Evolutionary conservation across 2,113 vertebrate genomes (phyloP).

Genomic region (Pseudolaguvia tuberculata): DNA sequence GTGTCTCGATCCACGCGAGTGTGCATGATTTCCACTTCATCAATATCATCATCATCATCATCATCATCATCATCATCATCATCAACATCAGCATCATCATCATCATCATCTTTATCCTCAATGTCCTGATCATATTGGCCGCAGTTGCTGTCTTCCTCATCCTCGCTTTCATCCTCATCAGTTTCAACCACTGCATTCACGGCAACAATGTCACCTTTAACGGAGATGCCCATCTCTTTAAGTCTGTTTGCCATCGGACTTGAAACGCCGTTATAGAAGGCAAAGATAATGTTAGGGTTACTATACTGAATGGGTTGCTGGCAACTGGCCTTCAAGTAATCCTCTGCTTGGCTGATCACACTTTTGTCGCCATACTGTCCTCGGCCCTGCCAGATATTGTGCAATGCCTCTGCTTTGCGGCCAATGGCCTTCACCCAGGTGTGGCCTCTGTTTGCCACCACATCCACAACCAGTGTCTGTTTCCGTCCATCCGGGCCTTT

Average conservation of each 20-base stretch:
- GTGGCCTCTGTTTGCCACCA: constrained; percentile 84
- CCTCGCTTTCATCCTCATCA: constrained; percentile 47
- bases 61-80: constrained; percentile 24
- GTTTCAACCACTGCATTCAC: constrained; percentile 68
- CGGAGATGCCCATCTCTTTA: constrained; percentile 82
- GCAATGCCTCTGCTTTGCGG: constrained; percentile 90
- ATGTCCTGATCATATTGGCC: constrained; percentile 50
- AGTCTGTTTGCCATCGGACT: constrained; percentile 84
- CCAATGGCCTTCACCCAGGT: constrained; percentile 96
- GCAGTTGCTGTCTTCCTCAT: constrained; percentile 48
- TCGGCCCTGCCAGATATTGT: constrained; percentile 94
- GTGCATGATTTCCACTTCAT: constrained; percentile 62
- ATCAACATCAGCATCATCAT: constrained; percentile 8
- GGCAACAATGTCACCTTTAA: constrained; percentile 87
- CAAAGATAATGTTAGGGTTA: constrained; percentile 86
- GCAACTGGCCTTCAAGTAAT: constrained; percentile 82
- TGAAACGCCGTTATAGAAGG: constrained; percentile 92
- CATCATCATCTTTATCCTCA: constrained; percentile 3
- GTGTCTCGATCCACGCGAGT: constrained; percentile 79
- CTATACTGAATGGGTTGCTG: constrained; percentile 89
- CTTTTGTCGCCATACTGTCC: constrained; percentile 96
- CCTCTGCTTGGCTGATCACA: constrained; percentile 82
- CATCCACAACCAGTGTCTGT: constrained; percentile 85
- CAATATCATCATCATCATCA: constrained; percentile 55
- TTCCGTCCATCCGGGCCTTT: constrained; percentile 70